phyloP scores from a whole-genome alignment of 2,797 vertebrate genomes.

The Enteromius argenteus region DNA sequence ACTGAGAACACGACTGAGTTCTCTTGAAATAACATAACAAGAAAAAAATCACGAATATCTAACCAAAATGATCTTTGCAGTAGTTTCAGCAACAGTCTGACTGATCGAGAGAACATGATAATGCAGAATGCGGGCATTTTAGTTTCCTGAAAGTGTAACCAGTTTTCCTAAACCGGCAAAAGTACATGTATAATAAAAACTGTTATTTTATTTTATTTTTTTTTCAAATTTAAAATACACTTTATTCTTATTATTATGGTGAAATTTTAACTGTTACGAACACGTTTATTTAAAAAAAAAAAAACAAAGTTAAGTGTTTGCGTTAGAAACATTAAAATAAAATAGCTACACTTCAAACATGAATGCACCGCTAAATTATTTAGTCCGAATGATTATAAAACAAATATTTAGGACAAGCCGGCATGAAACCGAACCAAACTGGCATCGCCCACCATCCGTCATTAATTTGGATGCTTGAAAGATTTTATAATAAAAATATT shows the following conservation, averaged over 20 bases:
- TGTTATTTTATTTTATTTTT: not conserved
- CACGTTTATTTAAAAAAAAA: not conserved
- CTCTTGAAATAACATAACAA: not conserved
- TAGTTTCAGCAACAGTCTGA: not conserved
- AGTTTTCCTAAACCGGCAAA: not conserved
- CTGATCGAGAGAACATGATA: conserved; percentile 1
- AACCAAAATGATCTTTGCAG: not conserved
- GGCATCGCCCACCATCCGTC: conserved; percentile 62
- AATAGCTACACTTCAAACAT: no score
- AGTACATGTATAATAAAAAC: not conserved
- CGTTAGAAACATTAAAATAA: not conserved
- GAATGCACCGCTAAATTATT: not conserved
- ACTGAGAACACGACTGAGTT: not conserved
- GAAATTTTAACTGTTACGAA: not conserved
- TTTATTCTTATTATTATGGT: not conserved
- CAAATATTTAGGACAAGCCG: conserved; percentile 6
- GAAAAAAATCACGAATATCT: not conserved
- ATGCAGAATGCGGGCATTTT: not conserved
- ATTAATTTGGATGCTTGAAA: conserved; percentile 76
- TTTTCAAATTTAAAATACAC: not conserved
- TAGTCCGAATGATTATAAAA: not conserved
- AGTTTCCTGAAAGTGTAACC: not conserved
- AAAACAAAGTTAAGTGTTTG: not conserved
- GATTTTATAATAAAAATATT: conserved; percentile 69
- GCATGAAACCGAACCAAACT: conserved; percentile 49